phyloP scores from a whole-genome alignment of 2,797 vertebrate species.

The Tokudaia muenninki region DNA sequence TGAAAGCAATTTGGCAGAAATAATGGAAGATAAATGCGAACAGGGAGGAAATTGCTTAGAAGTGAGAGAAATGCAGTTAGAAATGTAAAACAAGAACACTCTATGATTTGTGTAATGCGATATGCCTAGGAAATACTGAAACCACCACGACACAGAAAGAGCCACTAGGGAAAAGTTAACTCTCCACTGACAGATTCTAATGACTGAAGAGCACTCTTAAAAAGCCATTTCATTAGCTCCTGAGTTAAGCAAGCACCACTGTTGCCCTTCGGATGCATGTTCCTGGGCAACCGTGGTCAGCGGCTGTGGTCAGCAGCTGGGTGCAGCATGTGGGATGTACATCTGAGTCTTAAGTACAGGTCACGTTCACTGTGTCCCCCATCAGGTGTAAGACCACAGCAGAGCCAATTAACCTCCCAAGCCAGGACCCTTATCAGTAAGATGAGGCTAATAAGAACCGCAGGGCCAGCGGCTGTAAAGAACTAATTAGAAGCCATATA shows the following conservation, averaged over 20 bases:
- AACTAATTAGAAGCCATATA: slow-evolving; percentile 31
- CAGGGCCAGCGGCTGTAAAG: background rate
- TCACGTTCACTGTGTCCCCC: background rate
- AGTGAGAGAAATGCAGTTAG: slow-evolving; percentile 66
- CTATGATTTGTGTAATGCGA: slow-evolving; percentile 69
- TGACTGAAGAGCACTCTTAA: slow-evolving; percentile 70
- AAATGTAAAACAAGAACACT: slow-evolving; percentile 66
- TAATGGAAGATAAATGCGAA: slow-evolving; percentile 77
- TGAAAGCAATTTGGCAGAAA: slow-evolving; percentile 80
- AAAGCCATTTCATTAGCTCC: slow-evolving; percentile 75
- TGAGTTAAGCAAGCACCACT: background rate
- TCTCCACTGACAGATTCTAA: slow-evolving; percentile 65
- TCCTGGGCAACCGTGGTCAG: background rate
- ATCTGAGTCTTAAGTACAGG: background rate
- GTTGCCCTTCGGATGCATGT: background rate
- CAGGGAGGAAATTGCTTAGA: slow-evolving; percentile 71
- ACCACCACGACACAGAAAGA: slow-evolving; percentile 58
- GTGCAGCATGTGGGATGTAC: rapidly evolving
- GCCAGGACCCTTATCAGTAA: slow-evolving; percentile 5
- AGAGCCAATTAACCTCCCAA: background rate
- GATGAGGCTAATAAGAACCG: background rate
- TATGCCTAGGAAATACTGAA: slow-evolving; percentile 57
- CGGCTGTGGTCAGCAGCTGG: background rate
- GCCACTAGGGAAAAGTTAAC: slow-evolving; percentile 75
- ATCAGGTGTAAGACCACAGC: background rate